Base-by-base conservation (phyloP, 1,140 invertebrate species). In the Bradynema listronoti region DNA sequence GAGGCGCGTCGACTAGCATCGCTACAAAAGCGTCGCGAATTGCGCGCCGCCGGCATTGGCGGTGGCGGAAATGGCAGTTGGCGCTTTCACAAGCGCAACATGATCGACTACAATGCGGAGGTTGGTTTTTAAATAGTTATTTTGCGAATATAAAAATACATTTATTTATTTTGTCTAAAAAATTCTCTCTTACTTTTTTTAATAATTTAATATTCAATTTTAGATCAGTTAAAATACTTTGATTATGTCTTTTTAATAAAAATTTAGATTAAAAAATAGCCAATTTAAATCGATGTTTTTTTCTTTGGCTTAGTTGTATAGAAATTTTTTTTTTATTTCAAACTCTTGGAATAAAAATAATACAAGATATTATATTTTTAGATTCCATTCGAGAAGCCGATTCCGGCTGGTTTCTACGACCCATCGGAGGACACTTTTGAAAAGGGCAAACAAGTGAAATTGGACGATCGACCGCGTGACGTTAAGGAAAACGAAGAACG, bases 61-160 rank as follows among this genome's bases (percentile, higher is more conserved):
- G 83, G 89, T 0, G 80, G 64, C 36, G 69, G 69, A 22, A 77
- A 72, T 51, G 78, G 73, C 46, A 78, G 78, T 55, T 72, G 66
- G 25, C 42, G 49, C 22, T 85, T 87, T 66, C 80, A 83, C 9
- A 90, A 90, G 75, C 85, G 87, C 11, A 88, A 78, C 56, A 77
- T 90, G 4, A 88, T 99, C 7, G 91, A 99, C 80, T 99, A 99
- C 79, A 98, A 97, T 81, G 85, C 87, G 0, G 95, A 99, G 81
- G 90, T 98, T 71, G 91, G 93, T 0, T 97, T 96, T n/a, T 22
- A 54, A 25, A 7, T 24, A n/a, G n/a, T n/a, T n/a, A 4, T 3
- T n/a, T 22, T 19, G n/a, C n/a, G n/a, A n/a, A n/a, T n/a, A n/a
- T n/a, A n/a, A n/a, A n/a, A n/a, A n/a, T n/a, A n/a, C n/a, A n/a